These are phyloP conservation scores for Cyprinodon brontotheroides DNA, from an alignment of 2,113 vertebrate species.

Conservation along the genomic window DNA sequence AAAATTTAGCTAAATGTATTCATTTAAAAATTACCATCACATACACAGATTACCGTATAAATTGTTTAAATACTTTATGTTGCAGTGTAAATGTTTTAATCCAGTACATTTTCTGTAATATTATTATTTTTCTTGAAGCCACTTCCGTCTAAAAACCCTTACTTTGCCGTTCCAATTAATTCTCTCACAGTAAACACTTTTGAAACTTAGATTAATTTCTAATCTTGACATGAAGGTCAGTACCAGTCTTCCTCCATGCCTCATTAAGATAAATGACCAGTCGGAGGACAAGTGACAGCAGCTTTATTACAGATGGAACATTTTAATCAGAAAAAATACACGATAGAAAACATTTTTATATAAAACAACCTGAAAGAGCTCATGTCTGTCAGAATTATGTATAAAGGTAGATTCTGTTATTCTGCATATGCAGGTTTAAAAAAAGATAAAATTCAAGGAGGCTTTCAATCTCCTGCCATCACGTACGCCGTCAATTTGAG, in stretches of 20 bases:
- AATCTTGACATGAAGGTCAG: background rate
- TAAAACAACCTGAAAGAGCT: background rate
- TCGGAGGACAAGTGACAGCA: background rate
- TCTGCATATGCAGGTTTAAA: background rate
- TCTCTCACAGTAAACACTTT: background rate
- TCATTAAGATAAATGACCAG: background rate
- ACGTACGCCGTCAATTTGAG: slow-evolving; percentile 9
- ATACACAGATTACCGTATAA: background rate
- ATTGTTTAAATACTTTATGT: background rate
- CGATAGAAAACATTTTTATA: background rate
- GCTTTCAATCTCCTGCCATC: background rate
- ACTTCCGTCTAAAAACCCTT: background rate
- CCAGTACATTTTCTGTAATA: too few relatives aligned
- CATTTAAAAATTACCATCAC: background rate
- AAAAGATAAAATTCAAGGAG: background rate
- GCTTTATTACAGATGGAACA: background rate
- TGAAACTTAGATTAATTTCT: background rate
- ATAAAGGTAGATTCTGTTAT: background rate
- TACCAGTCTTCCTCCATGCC: background rate
- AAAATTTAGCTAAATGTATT: background rate
- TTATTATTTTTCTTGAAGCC: background rate
- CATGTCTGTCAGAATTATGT: too few relatives aligned
- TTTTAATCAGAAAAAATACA: background rate
- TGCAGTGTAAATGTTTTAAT: background rate
- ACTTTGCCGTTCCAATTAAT: background rate